Percentiles rank a stretch among this genome's conserved stretches.
phyloP scores from a whole-genome alignment of 2,113 vertebrate species.

The Progne subis region DNA sequence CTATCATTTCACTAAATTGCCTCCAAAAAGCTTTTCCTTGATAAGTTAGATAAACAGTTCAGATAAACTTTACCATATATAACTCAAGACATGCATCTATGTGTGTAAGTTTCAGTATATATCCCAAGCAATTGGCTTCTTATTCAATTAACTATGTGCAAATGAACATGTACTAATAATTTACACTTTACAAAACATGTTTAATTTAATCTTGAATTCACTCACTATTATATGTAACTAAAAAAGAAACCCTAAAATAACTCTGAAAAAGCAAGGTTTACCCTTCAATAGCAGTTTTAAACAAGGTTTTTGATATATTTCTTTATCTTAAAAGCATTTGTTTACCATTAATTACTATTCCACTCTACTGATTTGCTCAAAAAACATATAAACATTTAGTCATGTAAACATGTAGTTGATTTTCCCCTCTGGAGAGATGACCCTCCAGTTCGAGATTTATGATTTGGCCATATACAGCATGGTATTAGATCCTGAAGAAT shows the following conservation, averaged over 20 bases:
- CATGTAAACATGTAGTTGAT: not conserved
- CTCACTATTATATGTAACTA: not conserved
- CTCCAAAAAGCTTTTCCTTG: not conserved
- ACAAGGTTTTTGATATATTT: not conserved
- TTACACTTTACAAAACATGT: not conserved
- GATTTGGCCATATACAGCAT: not conserved
- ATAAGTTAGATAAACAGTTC: not conserved
- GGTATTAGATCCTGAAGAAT: not conserved
- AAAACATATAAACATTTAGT: not conserved
- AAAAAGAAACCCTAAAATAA: not conserved
- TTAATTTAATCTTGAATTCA: not conserved
- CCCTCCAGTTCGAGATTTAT: not conserved
- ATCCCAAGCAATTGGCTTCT: not conserved
- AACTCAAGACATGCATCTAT: fast-evolving
- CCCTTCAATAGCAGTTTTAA: not conserved
- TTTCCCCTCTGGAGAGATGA: not conserved
- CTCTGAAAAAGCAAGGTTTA: not conserved
- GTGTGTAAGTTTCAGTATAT: not conserved
- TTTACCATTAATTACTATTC: not conserved
- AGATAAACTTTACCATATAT: not conserved
- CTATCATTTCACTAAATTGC: not conserved
- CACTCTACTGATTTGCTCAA: not conserved
- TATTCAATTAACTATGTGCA: not conserved
- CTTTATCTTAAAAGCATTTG: not conserved
- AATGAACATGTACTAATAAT: not conserved